Evolutionary conservation across 2,888 invertebrate genomes (phyloP).

Genomic region (Cosmopolites sordidus): DNA sequence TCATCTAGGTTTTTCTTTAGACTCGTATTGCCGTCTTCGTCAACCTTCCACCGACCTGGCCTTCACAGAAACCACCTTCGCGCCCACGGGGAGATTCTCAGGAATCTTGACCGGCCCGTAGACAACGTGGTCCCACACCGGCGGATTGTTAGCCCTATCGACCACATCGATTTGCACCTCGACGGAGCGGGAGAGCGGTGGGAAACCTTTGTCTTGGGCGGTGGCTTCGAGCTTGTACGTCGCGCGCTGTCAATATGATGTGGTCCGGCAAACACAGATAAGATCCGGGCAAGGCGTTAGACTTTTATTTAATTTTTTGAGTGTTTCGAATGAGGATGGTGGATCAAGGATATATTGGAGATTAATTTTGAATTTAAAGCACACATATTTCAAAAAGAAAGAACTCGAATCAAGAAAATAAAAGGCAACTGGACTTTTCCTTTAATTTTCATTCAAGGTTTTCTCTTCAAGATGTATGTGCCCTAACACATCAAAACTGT

Average conservation of each 20-base stretch:
- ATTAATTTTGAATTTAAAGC: no score
- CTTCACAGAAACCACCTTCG: constrained; percentile 96
- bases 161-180: constrained; percentile 98
- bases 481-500: no score
- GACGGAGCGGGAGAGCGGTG: constrained; percentile 92
- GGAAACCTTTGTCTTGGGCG: constrained; percentile 96
- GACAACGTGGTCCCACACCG: constrained; percentile 93
- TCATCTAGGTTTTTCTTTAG: constrained; percentile 12
- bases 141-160: constrained; percentile 96
- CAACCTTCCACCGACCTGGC: constrained; percentile 79
- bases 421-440: no score
- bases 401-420: no score
- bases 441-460: no score
- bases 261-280: not conserved
- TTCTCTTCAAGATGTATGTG: no score
- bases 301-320: not conserved
- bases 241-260: constrained; percentile 66
- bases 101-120: constrained; percentile 96
- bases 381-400: no score
- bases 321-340: no score
- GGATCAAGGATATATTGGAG: no score
- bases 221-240: constrained; percentile 97
- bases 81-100: constrained; percentile 96
- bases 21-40: not conserved
- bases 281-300: not conserved